A percentile compares a stretch with the other conserved stretches of the same genome.
Evolutionary conservation across 2,113 vertebrate genomes (phyloP).

Genomic region (Daphoenositta chrysoptera): DNA sequence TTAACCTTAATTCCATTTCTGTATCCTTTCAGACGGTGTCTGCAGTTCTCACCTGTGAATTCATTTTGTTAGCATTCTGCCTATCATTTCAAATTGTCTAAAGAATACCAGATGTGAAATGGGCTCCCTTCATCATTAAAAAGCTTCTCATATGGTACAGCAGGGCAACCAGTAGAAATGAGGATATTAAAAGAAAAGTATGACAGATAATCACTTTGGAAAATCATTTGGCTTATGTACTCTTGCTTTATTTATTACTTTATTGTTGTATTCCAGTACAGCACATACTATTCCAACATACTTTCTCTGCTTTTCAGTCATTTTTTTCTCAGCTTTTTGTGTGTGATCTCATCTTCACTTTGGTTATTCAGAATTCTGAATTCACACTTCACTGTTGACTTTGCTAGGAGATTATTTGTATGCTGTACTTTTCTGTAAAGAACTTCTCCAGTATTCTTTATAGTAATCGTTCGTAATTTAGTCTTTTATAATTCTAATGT

Average conservation of each 20-base stretch:
- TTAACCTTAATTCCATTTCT: background rate
- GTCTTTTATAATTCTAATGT: background rate
- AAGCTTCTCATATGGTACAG: background rate
- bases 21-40: background rate
- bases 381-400: background rate
- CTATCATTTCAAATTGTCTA: background rate
- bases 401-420: background rate
- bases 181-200: background rate
- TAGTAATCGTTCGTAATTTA: background rate
- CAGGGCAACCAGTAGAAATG: background rate
- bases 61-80: background rate
- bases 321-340: background rate
- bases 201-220: background rate
- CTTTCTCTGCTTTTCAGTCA: background rate
- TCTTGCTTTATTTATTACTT: background rate
- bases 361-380: background rate
- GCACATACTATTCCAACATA: background rate
- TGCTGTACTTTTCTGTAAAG: background rate
- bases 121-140: background rate
- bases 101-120: background rate
- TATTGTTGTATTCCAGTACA: background rate
- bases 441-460: background rate
- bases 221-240: background rate
- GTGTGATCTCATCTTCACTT: background rate
- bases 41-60: background rate